A percentile compares a stretch with the other conserved stretches of the same genome.
phyloP scores from a whole-genome alignment of 2,797 vertebrate genomes.

The Tamandua tetradactyla region DNA sequence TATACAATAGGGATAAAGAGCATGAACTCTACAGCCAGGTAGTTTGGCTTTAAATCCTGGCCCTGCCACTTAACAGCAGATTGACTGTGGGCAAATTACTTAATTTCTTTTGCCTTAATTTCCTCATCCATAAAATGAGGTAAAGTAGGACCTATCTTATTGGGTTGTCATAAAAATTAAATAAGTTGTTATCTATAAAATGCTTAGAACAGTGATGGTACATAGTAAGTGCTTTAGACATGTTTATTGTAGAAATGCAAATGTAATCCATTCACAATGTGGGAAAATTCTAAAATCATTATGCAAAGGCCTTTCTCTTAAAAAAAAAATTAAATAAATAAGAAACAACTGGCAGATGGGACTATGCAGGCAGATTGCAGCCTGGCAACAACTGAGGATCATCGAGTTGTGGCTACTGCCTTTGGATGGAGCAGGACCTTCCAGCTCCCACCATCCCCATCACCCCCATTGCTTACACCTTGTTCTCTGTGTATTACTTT shows the following conservation, averaged over 20 bases:
- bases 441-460: not conserved
- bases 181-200: not conserved
- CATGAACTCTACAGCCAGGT: not conserved
- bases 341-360: no score
- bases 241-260: constrained; percentile 11
- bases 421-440: not conserved
- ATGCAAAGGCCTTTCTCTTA: not conserved
- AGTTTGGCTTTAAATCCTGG: not conserved
- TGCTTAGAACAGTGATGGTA: not conserved
- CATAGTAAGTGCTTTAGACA: not conserved
- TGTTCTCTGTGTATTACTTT: not conserved
- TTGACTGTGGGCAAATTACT: not conserved
- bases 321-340: no score
- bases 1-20: not conserved
- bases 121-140: constrained; percentile 27
- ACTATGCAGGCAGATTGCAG: not conserved
- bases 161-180: not conserved
- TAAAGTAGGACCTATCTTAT: not conserved
- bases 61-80: constrained; percentile 3
- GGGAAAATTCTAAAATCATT: constrained; percentile 29
- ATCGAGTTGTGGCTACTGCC: not conserved
- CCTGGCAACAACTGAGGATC: not conserved
- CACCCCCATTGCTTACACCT: not conserved
- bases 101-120: constrained; percentile 36
- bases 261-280: not conserved